phyloP scores from a whole-genome alignment of 2,888 invertebrate species.

The Dryadula phaetusa region DNA sequence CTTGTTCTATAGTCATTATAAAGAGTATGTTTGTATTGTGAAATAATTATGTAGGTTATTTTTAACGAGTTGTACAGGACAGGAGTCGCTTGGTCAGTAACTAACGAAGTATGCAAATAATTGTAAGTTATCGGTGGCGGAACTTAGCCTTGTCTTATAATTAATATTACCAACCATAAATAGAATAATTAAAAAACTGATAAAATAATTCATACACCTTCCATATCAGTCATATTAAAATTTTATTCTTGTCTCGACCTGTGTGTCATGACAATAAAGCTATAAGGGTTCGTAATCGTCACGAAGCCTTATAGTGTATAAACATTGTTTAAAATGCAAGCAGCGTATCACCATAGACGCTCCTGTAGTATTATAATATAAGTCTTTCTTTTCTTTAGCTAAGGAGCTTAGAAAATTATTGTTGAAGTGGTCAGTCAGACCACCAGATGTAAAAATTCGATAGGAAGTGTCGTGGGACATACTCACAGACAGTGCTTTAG shows the following conservation, averaged over 20 bases:
- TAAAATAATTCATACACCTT: not conserved
- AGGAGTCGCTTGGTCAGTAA: too few relatives aligned
- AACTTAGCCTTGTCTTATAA: too few relatives aligned
- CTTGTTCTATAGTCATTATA: too few relatives aligned
- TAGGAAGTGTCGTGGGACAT: not conserved
- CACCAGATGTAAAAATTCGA: not conserved
- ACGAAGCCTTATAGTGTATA: slow-evolving; percentile 20
- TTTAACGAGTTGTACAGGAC: too few relatives aligned
- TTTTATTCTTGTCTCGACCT: not conserved
- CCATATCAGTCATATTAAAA: not conserved
- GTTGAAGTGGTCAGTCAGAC: not conserved
- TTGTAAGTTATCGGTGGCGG: too few relatives aligned
- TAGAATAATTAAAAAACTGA: not conserved
- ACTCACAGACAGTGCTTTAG: not conserved
- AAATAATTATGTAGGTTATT: too few relatives aligned
- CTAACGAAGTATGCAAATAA: too few relatives aligned
- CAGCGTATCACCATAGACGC: slow-evolving; percentile 10
- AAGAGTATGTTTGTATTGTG: too few relatives aligned
- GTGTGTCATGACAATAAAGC: slow-evolving; percentile 13
- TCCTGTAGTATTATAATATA: slow-evolving; percentile 18
- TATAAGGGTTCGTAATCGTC: slow-evolving; percentile 25
- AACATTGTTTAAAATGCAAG: slow-evolving; percentile 27
- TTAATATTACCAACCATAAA: too few relatives aligned
- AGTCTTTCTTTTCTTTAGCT: not conserved
- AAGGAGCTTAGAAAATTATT: not conserved